Conservation (phyloP, 2,113 vertebrate species). For the Nymphicus hollandicus region DNA sequence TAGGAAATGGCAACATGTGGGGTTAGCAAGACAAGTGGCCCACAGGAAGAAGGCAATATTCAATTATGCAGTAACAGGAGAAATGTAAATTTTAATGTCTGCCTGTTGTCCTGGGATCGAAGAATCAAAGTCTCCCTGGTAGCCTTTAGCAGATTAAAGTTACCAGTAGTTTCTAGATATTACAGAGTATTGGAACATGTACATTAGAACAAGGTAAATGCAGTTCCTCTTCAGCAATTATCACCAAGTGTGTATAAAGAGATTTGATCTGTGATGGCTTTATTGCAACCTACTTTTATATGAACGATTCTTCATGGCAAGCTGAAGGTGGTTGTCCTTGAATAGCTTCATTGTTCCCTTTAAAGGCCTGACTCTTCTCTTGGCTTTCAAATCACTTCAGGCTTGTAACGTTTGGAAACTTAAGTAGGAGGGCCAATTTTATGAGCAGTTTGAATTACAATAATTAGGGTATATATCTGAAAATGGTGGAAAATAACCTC, state of each 20-base stretch:
- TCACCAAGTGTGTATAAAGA: not conserved
- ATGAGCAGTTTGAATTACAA: not conserved
- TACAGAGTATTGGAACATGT: not conserved
- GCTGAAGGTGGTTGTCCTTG: not conserved
- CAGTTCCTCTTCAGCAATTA: not conserved
- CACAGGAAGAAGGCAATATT: not conserved
- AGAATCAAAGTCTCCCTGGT: not conserved
- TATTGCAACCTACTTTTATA: not conserved
- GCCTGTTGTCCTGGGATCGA: not conserved
- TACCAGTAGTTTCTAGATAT: not conserved
- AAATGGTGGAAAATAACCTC: not conserved
- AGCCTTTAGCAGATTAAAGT: not conserved
- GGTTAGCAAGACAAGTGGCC: not conserved
- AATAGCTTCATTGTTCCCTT: not conserved
- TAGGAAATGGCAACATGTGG: not conserved
- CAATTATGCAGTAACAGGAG: not conserved
- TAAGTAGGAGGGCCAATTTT: slow-evolving; percentile 13
- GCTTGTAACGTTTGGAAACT: not conserved
- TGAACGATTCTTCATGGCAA: not conserved
- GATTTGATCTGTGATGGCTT: not conserved
- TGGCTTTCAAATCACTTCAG: slow-evolving; percentile 24
- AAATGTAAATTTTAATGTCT: not conserved
- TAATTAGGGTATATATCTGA: not conserved
- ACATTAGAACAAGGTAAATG: not conserved
- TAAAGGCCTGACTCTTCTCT: not conserved